A percentile compares a stretch with the other conserved stretches of the same genome.
phyloP scores from a whole-genome alignment of 2,888 invertebrate genomes.

The Automeris io region DNA sequence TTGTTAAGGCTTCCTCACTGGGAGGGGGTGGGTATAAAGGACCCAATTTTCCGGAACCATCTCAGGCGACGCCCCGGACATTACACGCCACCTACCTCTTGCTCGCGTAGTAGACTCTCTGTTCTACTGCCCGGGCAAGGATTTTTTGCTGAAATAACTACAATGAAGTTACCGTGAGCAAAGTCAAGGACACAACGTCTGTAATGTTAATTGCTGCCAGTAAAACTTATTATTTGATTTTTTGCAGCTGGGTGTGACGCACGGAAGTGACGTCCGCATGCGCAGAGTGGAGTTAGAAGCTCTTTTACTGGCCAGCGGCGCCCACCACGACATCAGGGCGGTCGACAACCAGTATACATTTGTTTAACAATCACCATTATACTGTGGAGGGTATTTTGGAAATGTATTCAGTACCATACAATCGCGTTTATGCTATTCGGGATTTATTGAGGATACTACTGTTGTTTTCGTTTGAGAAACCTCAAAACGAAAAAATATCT shows the following conservation, averaged over 20 bases:
- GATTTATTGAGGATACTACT: background rate
- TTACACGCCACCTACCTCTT: too few species aligned
- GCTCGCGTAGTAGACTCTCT: too few species aligned
- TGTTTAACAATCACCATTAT: conserved; percentile 27
- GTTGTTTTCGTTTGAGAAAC: background rate
- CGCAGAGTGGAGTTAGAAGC: conserved; percentile 87
- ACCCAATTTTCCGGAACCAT: too few species aligned
- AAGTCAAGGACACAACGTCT: background rate
- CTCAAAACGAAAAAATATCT: too few species aligned
- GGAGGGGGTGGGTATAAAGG: too few species aligned
- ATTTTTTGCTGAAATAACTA: too few species aligned
- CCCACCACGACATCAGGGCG: conserved; percentile 77
- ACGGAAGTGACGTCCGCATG: conserved; percentile 88
- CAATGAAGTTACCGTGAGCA: too few species aligned
- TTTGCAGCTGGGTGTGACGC: conserved; percentile 81
- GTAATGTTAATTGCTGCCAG: background rate
- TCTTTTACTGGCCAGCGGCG: conserved; percentile 68
- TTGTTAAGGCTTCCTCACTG: too few species aligned
- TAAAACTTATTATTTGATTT: conserved; percentile 3
- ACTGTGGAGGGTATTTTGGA: conserved; percentile 14
- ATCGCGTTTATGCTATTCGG: background rate
- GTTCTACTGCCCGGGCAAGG: too few species aligned
- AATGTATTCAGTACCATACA: background rate
- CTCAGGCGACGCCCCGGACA: too few species aligned
- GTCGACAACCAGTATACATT: conserved; percentile 88